phyloP scores from a whole-genome alignment of 2,888 invertebrate species.

The Epicampocera succincta region DNA sequence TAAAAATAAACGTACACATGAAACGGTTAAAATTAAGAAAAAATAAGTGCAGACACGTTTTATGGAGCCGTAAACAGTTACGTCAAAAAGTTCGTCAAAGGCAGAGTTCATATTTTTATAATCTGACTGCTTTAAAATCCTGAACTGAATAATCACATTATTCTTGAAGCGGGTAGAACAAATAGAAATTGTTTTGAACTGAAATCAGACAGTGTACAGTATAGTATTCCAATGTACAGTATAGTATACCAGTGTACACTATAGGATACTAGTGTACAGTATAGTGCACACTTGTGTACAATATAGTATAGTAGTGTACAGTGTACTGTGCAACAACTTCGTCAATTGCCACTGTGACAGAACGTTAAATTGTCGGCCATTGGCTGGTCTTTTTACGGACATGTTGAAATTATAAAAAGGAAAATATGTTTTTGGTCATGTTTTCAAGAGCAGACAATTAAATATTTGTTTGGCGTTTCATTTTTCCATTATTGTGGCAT shows the following conservation, averaged over 20 bases:
- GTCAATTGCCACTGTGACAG: conserved; percentile 60
- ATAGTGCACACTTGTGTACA: no score
- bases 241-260: no score
- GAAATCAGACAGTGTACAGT: no score
- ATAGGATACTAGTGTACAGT: no score
- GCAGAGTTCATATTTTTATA: no score
- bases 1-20: conserved; percentile 21
- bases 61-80: neutral
- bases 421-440: conserved; percentile 42
- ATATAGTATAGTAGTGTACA: no score
- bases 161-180: no score
- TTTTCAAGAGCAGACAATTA: conserved; percentile 49
- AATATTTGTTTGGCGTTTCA: conserved; percentile 24
- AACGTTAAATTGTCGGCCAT: conserved; percentile 16
- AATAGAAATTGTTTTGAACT: no score
- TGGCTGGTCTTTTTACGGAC: conserved; percentile 6
- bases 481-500: conserved; percentile 4
- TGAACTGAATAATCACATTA: no score
- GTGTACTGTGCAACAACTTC: conserved; percentile 35
- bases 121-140: no score
- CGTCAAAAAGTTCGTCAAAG: no score
- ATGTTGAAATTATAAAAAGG: conserved; percentile 10
- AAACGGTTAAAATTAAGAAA: neutral
- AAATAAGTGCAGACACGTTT: neutral
- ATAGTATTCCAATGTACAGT: no score